Percentiles rank a stretch among this genome's conserved stretches.
phyloP scores from a whole-genome alignment of 2,113 vertebrate species.

The Oceanites oceanicus region DNA sequence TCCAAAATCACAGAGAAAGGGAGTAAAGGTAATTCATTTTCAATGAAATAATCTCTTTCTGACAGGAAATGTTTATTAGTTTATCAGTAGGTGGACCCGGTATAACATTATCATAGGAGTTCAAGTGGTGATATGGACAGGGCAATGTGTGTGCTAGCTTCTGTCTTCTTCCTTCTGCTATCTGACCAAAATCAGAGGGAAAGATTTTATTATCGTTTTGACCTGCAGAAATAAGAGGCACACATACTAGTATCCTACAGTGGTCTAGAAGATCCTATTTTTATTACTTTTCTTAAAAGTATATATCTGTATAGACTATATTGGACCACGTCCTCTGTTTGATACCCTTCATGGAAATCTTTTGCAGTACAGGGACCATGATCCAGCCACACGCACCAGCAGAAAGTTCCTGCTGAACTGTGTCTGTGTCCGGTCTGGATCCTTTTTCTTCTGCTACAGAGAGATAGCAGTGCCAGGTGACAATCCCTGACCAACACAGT shows the following conservation, averaged over 20 bases:
- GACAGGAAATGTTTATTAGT: not conserved
- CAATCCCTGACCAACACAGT: not conserved
- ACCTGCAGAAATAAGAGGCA: not conserved
- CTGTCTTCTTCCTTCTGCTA: not conserved
- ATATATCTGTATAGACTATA: not conserved
- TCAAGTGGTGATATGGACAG: not conserved
- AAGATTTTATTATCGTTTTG: not conserved
- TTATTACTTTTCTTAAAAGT: not conserved
- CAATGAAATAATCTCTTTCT: not conserved
- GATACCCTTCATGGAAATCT: not conserved
- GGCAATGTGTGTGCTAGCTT: not conserved
- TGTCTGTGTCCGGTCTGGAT: not conserved
- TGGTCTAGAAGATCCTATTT: not conserved
- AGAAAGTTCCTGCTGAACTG: not conserved
- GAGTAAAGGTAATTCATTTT: not conserved
- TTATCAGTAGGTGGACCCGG: not conserved
- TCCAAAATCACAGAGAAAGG: not conserved
- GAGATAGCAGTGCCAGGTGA: not conserved
- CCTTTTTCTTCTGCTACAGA: not conserved
- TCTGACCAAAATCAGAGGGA: not conserved
- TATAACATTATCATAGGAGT: not conserved
- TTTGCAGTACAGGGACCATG: not conserved
- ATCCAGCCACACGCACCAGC: rapidly evolving
- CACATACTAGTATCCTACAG: not conserved
- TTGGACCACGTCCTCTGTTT: not conserved